Base-by-base conservation (phyloP, 2,888 invertebrate genomes). In the Drosophila quinaria region DNA sequence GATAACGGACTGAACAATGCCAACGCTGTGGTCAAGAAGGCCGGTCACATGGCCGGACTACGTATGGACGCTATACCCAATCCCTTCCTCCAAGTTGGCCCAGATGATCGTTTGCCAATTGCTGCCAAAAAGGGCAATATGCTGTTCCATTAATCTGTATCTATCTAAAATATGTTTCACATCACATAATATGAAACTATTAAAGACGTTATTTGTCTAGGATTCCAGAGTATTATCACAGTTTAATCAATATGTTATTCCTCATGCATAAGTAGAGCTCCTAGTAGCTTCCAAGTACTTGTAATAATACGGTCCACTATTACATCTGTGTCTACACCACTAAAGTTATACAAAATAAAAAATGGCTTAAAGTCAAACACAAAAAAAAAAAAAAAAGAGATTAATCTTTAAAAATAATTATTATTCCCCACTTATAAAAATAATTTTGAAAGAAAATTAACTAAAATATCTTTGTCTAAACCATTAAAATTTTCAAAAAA, bases 111-210 rank as follows among this genome's bases (percentile, higher is more conserved):
- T 86, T 94, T 98, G 73, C 97, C 98, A 10, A 96, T 98, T 74
- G 98, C 98, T 41, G 98, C 98, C 62, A 98, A 98, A 93, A 98
- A 98, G 93, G 97, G 97, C 85, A 96, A 96, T 91, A 68, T 85
- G 78, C 52, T 85, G 25, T 95, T 97, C 67, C 88, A 89, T 58
- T 89, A 87, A 73, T 15, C 19, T 55, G 47, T 41, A 44, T 44
- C 10, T 4, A 46, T 15, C 11, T 11, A 13, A 33, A 47, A 46
- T 11, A 58, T 11, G 33, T 35, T 46, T 33, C n/a, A 46, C 29
- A 44, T 17, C 46, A 46, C 35, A 55, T 15, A 55, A 42, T 19
- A 46, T 39, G 10, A 17, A 60, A 22, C 22, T 25, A 33, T 42
- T 60, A 33, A 54, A 58, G 58, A 44, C 63, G 47, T 58, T 80